Base-by-base conservation (phyloP, 2,797 vertebrate species). In the Pseudochirops corinnae region DNA sequence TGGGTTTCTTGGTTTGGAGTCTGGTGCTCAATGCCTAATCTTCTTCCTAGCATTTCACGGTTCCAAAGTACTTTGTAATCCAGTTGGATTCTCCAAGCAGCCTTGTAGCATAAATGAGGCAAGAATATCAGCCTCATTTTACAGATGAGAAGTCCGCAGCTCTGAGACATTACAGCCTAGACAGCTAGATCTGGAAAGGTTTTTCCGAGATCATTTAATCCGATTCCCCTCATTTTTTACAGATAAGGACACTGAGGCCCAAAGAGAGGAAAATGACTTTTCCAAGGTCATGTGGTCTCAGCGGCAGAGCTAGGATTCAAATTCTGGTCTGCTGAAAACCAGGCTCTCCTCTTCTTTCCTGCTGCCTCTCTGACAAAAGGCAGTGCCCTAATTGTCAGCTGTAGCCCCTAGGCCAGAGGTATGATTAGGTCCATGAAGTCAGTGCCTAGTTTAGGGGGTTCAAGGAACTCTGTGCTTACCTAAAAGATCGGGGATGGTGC, bases 151-250 rank as follows among this genome's bases (percentile, higher is more conserved):
- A 94, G 28, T 11, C 82, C 92, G 91, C 21, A 9, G 62, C 33
- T 95, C 95, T 93, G 93, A 93, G 82, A 90, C 55, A 58, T 82
- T 46, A 82, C 9, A 46, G 1, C 33, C 5, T 74, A 74, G 33
- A 74, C 62, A 74, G 33, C 62, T 67, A 67, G 62, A 39, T 39
- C 21, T 95, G 26, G 14, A 90, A 93, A 95, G 91, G 31, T 55
- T 56, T 56, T n/a, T 92, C 94, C 87, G 91, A 93, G 57, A 56
- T 90, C 55, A 18, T 55, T 55, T 93, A n/a, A 56, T n/a, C 82
- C 90, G 39, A 2, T 53, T 46, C 90, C 58, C 91, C 67, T 94
- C n/a, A 12, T 31, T 14, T 90, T 62, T 87, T 50, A 87, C 21
- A 87, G 39, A 87, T 55, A 39, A 58, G 46, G 53, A 53, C 91